Evolutionary conservation across 2,888 invertebrate species (phyloP).

Genomic region (Deilephila elpenor): DNA sequence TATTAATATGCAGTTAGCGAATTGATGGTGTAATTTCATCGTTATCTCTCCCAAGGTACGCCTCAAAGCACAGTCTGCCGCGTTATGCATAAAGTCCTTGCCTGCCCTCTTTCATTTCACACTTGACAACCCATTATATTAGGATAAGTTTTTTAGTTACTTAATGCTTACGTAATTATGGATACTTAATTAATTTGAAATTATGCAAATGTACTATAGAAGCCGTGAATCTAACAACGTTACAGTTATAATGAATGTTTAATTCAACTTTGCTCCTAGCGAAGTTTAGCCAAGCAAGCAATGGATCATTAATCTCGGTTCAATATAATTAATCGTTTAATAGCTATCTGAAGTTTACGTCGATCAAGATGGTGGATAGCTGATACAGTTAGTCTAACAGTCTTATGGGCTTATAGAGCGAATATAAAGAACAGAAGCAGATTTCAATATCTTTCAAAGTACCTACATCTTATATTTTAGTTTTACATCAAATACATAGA

Average conservation of each 20-base stretch:
- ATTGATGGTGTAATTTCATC: background rate
- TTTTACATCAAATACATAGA: background rate
- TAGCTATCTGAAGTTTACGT: background rate
- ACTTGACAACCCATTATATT: background rate
- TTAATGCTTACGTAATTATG: background rate
- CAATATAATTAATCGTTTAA: background rate
- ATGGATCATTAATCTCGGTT: background rate
- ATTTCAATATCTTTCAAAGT: background rate
- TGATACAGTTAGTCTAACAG: slow-evolving; percentile 1
- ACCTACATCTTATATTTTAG: too few relatives aligned
- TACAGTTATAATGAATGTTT: background rate
- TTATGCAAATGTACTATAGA: background rate
- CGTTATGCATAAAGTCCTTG: too few relatives aligned
- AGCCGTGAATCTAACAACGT: background rate
- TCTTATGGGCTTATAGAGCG: background rate
- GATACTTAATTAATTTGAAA: background rate
- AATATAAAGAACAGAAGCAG: background rate
- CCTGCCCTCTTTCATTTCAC: background rate
- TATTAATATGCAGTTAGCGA: background rate
- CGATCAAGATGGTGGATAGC: background rate
- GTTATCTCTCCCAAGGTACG: too few relatives aligned
- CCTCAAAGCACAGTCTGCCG: too few relatives aligned
- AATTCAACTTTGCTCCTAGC: background rate
- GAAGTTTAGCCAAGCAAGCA: background rate
- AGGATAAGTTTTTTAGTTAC: background rate